A percentile compares a stretch with the other conserved stretches of the same genome.
Evolutionary conservation across 1,140 invertebrate genomes (phyloP).

Genomic region (Heliconius nattereri): DNA sequence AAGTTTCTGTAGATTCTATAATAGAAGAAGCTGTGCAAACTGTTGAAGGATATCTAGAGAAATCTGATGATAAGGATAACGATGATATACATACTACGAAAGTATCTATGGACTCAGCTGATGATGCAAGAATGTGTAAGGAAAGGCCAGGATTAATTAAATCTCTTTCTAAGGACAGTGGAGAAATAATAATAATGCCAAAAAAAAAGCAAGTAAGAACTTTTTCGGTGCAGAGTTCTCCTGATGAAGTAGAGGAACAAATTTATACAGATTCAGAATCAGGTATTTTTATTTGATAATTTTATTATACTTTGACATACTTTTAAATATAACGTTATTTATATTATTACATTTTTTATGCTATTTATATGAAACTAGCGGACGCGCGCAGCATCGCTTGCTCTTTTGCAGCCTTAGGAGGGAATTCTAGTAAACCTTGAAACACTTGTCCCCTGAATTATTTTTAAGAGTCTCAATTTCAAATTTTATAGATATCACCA

Average conservation of each 20-base stretch:
- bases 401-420: no score
- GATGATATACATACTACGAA: conserved; percentile 50
- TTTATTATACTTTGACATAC: not conserved
- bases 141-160: conserved; percentile 69
- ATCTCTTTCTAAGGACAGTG: conserved; percentile 73
- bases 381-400: no score
- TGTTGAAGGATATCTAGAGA: conserved; percentile 68
- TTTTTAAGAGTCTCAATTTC: no score
- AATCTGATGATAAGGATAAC: conserved; percentile 49
- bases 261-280: conserved; percentile 81
- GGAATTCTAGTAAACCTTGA: no score
- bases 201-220: conserved; percentile 75
- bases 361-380: no score
- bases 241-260: conserved; percentile 80
- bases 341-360: no score
- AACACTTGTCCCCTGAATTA: no score
- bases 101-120: conserved; percentile 45
- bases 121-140: conserved; percentile 59
- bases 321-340: not conserved
- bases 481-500: no score
- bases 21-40: conserved; percentile 74
- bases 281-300: conserved; percentile 52
- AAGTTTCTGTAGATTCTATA: conserved; percentile 73
- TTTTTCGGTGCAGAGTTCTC: conserved; percentile 80
- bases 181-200: conserved; percentile 72